A percentile compares a stretch with the other conserved stretches of the same genome.
phyloP scores from a whole-genome alignment of 1,140 invertebrate genomes.

The Solen grandis region DNA sequence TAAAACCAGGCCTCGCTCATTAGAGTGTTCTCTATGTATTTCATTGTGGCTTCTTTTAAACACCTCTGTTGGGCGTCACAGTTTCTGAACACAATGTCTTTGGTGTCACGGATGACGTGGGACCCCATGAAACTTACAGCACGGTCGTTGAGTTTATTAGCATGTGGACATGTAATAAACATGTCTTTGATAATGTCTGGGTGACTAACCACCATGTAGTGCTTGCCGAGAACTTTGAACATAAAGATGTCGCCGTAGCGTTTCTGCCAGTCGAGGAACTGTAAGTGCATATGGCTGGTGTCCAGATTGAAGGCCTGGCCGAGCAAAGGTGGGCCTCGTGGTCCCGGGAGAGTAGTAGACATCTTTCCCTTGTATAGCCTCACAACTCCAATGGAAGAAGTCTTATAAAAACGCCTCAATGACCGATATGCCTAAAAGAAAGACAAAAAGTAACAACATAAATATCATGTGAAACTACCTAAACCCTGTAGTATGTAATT shows the following conservation, averaged over 20 bases:
- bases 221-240: constrained; percentile 45
- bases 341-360: constrained; percentile 47
- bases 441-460: too few relatives aligned
- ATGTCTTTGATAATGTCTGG: constrained; percentile 45
- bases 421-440: too few relatives aligned
- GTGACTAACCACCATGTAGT: constrained; percentile 33
- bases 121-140: constrained; percentile 39
- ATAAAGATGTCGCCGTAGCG: constrained; percentile 45
- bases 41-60: constrained; percentile 29
- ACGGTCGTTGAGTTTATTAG: constrained; percentile 33
- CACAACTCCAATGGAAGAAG: too few relatives aligned
- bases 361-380: too few relatives aligned
- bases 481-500: too few relatives aligned
- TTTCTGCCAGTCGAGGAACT: constrained; percentile 54
- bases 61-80: constrained; percentile 39
- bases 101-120: constrained; percentile 34
- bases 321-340: constrained; percentile 33
- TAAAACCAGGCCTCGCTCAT: constrained; percentile 45
- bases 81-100: constrained; percentile 51
- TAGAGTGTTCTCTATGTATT: constrained; percentile 35
- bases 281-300: constrained; percentile 35
- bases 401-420: too few relatives aligned
- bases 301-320: constrained; percentile 49
- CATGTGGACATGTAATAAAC: constrained; percentile 41
- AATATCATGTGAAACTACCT: too few relatives aligned